Conservation (phyloP, 2,113 vertebrate species). For the Vulpes lagopus region DNA sequence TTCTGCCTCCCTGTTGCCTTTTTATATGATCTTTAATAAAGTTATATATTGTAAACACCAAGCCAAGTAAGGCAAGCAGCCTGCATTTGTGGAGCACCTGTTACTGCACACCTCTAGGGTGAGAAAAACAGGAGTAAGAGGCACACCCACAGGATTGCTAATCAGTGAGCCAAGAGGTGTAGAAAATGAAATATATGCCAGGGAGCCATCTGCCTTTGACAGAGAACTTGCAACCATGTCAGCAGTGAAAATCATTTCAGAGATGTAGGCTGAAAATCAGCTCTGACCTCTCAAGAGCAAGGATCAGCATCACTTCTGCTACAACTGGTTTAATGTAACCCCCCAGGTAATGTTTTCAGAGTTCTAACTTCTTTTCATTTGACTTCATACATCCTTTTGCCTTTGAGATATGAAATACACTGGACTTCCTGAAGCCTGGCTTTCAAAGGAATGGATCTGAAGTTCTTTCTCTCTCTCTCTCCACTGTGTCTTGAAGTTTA, state of each 20-base stretch:
- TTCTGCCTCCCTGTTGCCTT: slow-evolving; percentile 60
- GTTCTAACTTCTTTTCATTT: neutral
- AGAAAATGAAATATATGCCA: slow-evolving; percentile 28
- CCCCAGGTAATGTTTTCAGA: slow-evolving; percentile 1
- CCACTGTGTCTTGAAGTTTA: neutral
- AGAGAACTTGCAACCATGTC: neutral
- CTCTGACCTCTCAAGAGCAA: slow-evolving; percentile 56
- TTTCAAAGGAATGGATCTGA: slow-evolving; percentile 14
- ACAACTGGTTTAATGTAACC: neutral
- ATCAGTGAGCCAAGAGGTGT: neutral
- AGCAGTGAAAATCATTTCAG: slow-evolving; percentile 49
- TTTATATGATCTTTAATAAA: slow-evolving; percentile 60
- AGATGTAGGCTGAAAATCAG: neutral
- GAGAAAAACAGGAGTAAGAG: neutral
- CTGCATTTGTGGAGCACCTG: neutral
- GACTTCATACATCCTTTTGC: slow-evolving; percentile 16
- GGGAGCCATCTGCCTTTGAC: slow-evolving; percentile 52
- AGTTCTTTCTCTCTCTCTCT: neutral
- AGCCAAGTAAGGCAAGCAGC: neutral
- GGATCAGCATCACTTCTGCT: neutral
- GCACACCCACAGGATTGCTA: neutral
- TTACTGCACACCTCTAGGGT: neutral
- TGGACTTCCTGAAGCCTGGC: slow-evolving; percentile 8
- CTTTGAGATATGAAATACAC: slow-evolving; percentile 25
- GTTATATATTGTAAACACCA: neutral